phyloP scores from a whole-genome alignment of 2,888 invertebrate species.

The Toxonevra muliebris region DNA sequence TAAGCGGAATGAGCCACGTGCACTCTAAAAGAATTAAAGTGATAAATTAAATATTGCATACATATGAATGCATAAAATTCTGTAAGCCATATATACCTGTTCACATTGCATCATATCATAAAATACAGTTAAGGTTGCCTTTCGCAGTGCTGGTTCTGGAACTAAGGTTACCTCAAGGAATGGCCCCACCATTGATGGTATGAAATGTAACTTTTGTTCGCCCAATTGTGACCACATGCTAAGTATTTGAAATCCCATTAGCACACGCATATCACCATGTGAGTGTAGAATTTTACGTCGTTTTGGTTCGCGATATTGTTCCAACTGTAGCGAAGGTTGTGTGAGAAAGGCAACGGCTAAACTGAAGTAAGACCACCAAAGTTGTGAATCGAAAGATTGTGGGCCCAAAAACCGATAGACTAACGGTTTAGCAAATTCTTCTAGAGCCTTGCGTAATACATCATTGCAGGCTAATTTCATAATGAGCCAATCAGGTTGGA shows the following conservation, averaged over 20 bases:
- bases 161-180: constrained; percentile 93
- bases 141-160: constrained; percentile 83
- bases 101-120: constrained; percentile 97
- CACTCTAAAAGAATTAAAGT: constrained; percentile 59
- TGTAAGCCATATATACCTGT: constrained; percentile 61
- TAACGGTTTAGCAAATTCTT: constrained; percentile 88
- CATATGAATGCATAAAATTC: neutral
- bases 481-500: constrained; percentile 90
- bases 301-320: constrained; percentile 83
- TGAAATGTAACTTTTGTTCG: constrained; percentile 87
- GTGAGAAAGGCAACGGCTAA: constrained; percentile 82
- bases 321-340: constrained; percentile 81
- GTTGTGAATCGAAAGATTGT: constrained; percentile 79
- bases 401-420: constrained; percentile 82
- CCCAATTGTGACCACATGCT: constrained; percentile 92
- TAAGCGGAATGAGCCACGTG: constrained; percentile 85
- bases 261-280: constrained; percentile 89
- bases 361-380: constrained; percentile 83
- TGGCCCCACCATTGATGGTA: constrained; percentile 93
- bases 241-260: constrained; percentile 91
- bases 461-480: constrained; percentile 89
- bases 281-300: constrained; percentile 79
- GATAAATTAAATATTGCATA: neutral
- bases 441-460: constrained; percentile 83
- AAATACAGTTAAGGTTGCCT: constrained; percentile 90